Conservation (phyloP, 2,888 invertebrate species). For the Philhelius pedissequus region DNA sequence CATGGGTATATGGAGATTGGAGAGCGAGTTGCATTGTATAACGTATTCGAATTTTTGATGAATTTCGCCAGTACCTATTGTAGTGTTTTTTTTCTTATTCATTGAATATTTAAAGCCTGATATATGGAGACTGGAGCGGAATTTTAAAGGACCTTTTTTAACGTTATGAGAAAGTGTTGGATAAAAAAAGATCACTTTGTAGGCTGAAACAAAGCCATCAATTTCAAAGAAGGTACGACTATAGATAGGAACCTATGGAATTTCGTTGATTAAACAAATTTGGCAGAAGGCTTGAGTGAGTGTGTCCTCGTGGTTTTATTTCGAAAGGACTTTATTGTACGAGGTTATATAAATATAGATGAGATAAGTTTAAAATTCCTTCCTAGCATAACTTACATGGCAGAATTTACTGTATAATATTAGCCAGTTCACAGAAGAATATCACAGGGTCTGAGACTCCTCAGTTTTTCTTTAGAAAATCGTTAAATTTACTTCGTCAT, state of each 20-base stretch:
- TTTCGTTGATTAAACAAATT: neutral
- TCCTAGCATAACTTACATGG: too few relatives aligned
- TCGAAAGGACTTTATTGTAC: too few relatives aligned
- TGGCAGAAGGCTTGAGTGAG: neutral
- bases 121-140: neutral
- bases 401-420: too few relatives aligned
- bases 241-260: neutral
- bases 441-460: too few relatives aligned
- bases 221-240: neutral
- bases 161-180: neutral
- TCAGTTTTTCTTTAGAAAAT: too few relatives aligned
- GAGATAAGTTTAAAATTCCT: too few relatives aligned
- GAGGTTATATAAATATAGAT: too few relatives aligned
- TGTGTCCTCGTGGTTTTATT: neutral
- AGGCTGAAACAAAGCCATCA: neutral
- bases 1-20: neutral
- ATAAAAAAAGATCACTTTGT: neutral
- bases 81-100: neutral
- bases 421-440: too few relatives aligned
- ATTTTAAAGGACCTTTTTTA: neutral
- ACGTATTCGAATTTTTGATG: conserved; percentile 13
- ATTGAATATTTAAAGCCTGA: neutral
- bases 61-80: neutral
- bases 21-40: neutral
- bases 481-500: too few relatives aligned